Conservation (phyloP, 2,797 vertebrate species). For the Huso huso region DNA sequence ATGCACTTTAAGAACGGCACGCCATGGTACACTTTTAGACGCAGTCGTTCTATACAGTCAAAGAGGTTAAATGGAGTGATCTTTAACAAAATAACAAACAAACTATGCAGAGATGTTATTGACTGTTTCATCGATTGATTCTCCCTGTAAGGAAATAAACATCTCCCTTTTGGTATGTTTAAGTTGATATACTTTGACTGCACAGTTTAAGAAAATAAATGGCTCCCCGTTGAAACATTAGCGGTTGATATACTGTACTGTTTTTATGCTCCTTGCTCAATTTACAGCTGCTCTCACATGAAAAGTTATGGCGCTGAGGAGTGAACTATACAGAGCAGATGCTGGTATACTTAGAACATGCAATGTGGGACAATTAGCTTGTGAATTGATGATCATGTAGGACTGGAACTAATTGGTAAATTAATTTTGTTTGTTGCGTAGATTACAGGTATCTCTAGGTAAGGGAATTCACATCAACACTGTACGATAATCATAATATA, state of each 20-base stretch:
- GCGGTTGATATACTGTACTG: background rate
- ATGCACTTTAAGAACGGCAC: no score
- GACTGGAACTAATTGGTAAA: slow-evolving; percentile 52
- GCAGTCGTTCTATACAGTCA: no score
- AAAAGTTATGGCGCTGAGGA: slow-evolving; percentile 17
- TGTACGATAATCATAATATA: no score
- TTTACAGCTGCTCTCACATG: no score
- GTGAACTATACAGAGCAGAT: slow-evolving; percentile 44
- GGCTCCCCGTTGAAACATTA: slow-evolving; percentile 18
- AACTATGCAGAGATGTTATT: no score
- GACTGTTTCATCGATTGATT: background rate
- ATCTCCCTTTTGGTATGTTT: background rate
- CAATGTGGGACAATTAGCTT: slow-evolving; percentile 54
- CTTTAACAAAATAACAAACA: no score
- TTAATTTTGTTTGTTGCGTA: no score
- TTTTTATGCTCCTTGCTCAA: background rate
- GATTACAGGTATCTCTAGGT: no score
- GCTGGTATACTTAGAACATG: slow-evolving; percentile 35
- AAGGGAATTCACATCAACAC: no score
- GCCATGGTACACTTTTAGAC: no score
- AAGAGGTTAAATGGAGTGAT: no score
- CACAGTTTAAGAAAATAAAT: background rate
- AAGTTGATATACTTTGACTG: background rate
- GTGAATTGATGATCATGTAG: slow-evolving; percentile 62
- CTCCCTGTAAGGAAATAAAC: background rate